phyloP scores from a whole-genome alignment of 2,797 vertebrate species.

The Pantherophis vulpinus region DNA sequence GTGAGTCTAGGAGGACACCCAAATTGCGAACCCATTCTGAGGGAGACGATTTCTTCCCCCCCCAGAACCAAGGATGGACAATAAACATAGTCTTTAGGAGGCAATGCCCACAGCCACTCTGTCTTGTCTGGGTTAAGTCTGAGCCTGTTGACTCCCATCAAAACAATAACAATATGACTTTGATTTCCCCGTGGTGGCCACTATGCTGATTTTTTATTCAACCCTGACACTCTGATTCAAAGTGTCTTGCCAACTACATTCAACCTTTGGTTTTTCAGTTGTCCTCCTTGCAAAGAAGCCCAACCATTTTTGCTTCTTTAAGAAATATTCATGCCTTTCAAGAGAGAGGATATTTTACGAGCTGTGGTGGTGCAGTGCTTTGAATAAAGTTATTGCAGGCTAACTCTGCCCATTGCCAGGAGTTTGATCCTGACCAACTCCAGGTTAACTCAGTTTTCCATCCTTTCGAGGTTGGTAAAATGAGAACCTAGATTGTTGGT shows the following conservation, averaged over 20 bases:
- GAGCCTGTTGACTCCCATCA: no score
- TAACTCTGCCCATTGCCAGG: background rate
- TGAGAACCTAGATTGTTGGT: background rate
- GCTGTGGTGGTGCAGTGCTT: background rate
- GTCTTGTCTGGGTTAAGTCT: no score
- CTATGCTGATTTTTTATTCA: background rate
- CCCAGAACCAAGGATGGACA: no score
- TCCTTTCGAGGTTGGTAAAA: background rate
- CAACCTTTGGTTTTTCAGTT: background rate
- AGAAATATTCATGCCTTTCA: background rate
- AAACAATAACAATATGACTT: background rate
- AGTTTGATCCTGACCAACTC: background rate
- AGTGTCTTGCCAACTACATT: background rate
- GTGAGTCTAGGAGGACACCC: no score
- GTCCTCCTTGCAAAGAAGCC: background rate
- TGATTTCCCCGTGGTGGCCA: background rate
- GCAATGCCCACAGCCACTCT: no score
- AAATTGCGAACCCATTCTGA: no score
- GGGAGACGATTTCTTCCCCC: no score
- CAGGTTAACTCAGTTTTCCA: background rate
- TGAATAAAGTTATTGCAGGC: background rate
- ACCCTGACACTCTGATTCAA: background rate
- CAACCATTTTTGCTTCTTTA: background rate
- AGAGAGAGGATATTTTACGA: background rate
- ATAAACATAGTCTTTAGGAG: no score